Evolutionary conservation across 2,113 vertebrate genomes (phyloP).

Genomic region (Oryzias javanicus): DNA sequence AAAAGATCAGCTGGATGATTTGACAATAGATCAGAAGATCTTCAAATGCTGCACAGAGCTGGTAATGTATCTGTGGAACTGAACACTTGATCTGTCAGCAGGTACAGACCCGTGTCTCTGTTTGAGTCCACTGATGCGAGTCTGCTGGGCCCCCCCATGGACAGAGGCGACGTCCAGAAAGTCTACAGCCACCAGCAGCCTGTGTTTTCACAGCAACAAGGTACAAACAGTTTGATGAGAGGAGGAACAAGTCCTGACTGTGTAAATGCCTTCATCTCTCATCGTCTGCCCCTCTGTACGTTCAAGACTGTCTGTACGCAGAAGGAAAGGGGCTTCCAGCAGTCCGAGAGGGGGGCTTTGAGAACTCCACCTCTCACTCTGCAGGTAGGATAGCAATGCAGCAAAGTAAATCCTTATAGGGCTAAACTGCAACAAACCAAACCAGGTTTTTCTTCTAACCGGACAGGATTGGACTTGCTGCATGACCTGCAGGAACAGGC

Average conservation of each 20-base stretch:
- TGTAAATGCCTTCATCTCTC: neutral
- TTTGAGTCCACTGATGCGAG: slow-evolving; percentile 43
- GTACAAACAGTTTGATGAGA: slow-evolving; percentile 9
- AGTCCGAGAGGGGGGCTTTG: slow-evolving; percentile 45
- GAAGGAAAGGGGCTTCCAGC: slow-evolving; percentile 51
- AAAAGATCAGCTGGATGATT: no score
- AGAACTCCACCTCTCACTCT: slow-evolving; percentile 41
- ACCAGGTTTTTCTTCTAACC: neutral
- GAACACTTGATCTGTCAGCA: slow-evolving; percentile 2
- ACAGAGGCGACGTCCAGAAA: slow-evolving; percentile 41
- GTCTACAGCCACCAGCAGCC: slow-evolving; percentile 52
- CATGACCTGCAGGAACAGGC: slow-evolving; percentile 64
- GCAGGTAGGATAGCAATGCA: slow-evolving; percentile 34
- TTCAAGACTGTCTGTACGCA: slow-evolving; percentile 49
- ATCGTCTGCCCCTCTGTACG: slow-evolving; percentile 1
- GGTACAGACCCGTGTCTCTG: slow-evolving; percentile 40
- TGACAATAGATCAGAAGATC: no score
- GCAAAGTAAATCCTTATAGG: neutral
- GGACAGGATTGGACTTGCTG: slow-evolving; percentile 61
- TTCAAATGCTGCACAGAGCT: neutral
- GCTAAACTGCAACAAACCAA: no score
- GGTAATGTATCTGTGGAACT: neutral
- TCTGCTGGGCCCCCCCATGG: slow-evolving; percentile 37
- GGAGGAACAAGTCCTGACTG: accelerated
- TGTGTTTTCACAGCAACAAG: slow-evolving; percentile 53